Evolutionary conservation across 2,888 invertebrate species (phyloP), one percentile per base, ranked within the genome.

Genomic region (Phortica magna): DNA sequence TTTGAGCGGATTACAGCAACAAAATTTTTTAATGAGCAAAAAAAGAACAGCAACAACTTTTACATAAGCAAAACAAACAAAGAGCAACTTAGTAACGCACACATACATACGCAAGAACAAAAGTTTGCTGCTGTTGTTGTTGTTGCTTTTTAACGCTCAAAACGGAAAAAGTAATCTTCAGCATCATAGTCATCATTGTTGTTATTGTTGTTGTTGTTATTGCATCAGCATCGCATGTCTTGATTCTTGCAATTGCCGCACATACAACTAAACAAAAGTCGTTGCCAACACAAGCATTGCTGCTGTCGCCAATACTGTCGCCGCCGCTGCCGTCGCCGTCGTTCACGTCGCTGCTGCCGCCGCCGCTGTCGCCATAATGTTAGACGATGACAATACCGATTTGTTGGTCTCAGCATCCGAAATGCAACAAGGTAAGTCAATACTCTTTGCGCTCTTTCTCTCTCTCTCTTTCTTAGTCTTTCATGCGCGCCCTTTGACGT

Each of bases 341-440:
- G 1, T 43, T 7, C 5, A 9, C 48, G 48, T 2, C 22, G 19
- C 7, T 9, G 48, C 43, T 19, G 17, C 19, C 19, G 48, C 7
- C 22, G 19, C 12, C 17, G 48, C 43, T 19, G 17, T 19, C 68
- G 42, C 68, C 81, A 83, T 76, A 77, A 91, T 89, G 90, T 86
- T 92, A 88, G 91, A 91, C 84, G 91, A 91, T 79, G 91, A 92
- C 81, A 89, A 90, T 82, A 90, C 89, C 78, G 91, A 92, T 88
- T 85, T 91, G 83, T 80, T 92, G 87, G 91, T 91, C 82, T 90
- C 91, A 75, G 91, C 91, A 85, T 90, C 91, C 53, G 91, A 91
- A 85, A 87, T 92, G 82, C 91, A 90, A 83, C 85, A 89, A 84
- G 90, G 91, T 91, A 78, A 84, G 88, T 71, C 87, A 53, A 7